Evolutionary conservation across 2,797 vertebrate species (phyloP).

Genomic region (Micrastur ruficollis): DNA sequence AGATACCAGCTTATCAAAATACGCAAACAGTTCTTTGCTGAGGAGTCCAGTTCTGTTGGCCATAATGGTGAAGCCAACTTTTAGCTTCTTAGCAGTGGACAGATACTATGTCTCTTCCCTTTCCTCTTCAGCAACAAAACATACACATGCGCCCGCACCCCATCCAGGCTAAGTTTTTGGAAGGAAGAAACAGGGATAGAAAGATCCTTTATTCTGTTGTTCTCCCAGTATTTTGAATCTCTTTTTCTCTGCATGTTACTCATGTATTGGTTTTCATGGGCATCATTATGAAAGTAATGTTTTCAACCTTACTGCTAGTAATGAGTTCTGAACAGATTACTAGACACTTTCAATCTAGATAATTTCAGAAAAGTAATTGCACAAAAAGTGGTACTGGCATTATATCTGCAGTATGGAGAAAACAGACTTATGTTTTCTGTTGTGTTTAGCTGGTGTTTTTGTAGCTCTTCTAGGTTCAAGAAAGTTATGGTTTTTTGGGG

Average conservation of each 20-base stretch:
- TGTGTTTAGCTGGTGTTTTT: not conserved
- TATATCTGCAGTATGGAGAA: not conserved
- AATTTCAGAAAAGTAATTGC: not conserved
- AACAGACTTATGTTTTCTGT: not conserved
- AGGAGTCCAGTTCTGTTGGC: not conserved
- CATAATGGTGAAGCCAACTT: not conserved
- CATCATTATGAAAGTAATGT: not conserved
- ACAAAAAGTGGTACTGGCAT: not conserved
- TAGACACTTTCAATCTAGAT: not conserved
- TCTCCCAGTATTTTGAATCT: not conserved
- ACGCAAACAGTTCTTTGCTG: not conserved
- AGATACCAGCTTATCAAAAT: not conserved
- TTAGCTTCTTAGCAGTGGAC: not conserved
- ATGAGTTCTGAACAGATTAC: not conserved
- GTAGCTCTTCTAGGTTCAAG: not conserved
- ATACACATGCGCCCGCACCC: accelerated
- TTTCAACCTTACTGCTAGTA: not conserved
- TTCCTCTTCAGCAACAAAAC: not conserved
- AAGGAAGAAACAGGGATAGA: not conserved
- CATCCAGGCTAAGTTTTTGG: not conserved
- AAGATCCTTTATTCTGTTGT: not conserved
- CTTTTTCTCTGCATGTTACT: not conserved
- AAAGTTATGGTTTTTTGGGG: not conserved
- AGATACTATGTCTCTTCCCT: not conserved
- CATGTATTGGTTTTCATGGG: not conserved